Evolutionary conservation across 1,140 invertebrate species (phyloP).

Genomic region (Trypoxylus dichotomus): DNA sequence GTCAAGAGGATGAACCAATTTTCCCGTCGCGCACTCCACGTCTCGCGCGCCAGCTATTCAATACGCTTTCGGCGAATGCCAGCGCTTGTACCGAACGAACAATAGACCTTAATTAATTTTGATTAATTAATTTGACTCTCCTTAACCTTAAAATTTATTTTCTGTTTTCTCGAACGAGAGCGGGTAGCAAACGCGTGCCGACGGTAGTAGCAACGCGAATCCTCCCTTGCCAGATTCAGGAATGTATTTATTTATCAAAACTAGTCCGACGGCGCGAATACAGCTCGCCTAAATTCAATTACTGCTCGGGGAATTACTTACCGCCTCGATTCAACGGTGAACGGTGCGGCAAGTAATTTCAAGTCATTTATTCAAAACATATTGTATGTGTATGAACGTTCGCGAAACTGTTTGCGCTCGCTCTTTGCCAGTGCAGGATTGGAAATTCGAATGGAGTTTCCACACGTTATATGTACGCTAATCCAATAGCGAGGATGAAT

Average conservation of each 20-base stretch:
- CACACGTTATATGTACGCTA: neutral
- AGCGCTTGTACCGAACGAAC: neutral
- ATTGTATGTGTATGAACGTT: neutral
- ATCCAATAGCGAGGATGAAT: neutral
- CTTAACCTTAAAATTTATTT: constrained; percentile 3
- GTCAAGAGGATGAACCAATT: constrained; percentile 28
- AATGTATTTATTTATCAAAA: neutral
- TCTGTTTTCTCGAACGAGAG: neutral
- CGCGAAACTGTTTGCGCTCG: neutral
- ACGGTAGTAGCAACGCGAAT: neutral
- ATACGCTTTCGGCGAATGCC: neutral
- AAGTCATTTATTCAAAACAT: constrained; percentile 20
- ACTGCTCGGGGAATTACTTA: neutral
- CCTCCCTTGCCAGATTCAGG: neutral
- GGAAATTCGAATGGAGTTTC: neutral
- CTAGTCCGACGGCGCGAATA: neutral
- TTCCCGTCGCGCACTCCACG: constrained; percentile 20
- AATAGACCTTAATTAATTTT: constrained; percentile 28
- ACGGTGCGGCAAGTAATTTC: neutral
- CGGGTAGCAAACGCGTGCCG: neutral
- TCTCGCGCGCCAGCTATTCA: neutral
- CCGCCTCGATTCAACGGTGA: neutral
- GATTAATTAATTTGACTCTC: constrained; percentile 25
- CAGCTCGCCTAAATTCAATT: neutral
- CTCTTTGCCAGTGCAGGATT: neutral